Evolutionary conservation across 2,797 vertebrate species (phyloP).

Genomic region (Gallinago solitaria): DNA sequence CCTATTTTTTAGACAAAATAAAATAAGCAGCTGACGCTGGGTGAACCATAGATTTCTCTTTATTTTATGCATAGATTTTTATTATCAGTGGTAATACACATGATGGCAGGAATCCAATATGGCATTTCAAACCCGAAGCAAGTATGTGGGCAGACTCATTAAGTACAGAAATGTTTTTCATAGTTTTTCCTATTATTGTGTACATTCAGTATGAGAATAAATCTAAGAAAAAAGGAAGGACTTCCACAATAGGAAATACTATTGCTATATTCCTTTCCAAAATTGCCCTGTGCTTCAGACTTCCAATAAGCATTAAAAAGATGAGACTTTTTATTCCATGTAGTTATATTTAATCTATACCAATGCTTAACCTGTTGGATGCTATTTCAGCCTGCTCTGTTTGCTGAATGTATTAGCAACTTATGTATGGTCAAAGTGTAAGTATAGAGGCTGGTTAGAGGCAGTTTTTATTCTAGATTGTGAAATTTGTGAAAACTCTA

Average conservation of each 20-base stretch:
- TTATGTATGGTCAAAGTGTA: background rate
- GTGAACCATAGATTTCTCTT: background rate
- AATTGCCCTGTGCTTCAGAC: background rate
- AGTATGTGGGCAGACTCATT: background rate
- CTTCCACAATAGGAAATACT: background rate
- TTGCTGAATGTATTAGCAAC: background rate
- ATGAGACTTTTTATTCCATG: background rate
- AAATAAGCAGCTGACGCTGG: background rate
- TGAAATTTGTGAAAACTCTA: background rate
- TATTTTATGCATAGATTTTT: conserved; percentile 22
- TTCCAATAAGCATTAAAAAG: background rate
- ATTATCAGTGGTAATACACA: background rate
- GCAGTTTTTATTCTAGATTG: background rate
- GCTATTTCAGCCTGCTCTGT: background rate
- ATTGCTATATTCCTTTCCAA: background rate
- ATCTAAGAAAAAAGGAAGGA: background rate
- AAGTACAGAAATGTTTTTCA: background rate
- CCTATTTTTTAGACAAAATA: background rate
- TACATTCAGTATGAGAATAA: background rate
- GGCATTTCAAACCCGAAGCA: conserved; percentile 9
- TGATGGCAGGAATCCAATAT: conserved; percentile 38
- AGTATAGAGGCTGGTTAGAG: background rate
- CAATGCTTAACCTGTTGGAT: background rate
- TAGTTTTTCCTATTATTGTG: background rate
- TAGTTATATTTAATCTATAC: background rate